Evolutionary conservation across 37 sponge, comb jelly and placozoan species (phyloP), one percentile per base, ranked within the genome.

Genomic region (Beroe ovata): DNA sequence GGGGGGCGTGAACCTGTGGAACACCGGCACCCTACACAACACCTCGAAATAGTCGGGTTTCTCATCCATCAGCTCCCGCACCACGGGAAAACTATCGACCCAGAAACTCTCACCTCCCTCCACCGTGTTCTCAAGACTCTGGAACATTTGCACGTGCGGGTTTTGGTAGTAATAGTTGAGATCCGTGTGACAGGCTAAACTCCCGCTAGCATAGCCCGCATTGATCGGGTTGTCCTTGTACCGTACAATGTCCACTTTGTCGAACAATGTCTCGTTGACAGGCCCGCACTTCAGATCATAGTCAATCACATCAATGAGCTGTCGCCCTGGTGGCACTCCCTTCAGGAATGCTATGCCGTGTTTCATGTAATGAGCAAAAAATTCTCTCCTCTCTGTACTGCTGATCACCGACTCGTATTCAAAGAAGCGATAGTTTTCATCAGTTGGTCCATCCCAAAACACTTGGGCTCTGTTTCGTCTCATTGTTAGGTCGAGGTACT

Each of bases 51-150:
- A 61, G 63, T 61, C 63, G 6, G 63, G 63, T 61, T 25, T 61
- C 63, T 61, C 63, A 22, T 61, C 63, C 21, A 16, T 16, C 3
- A 61, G 26, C 21, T 61, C 63, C 21, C 23, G 3, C 26, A 61
- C 28, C 21, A 25, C 63, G 8, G 63, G 16, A 37, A 18, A 29
- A 37, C 35, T 33, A 4, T 66, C 69, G 1, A 66, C 69, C 36
- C 69, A 66, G 69, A 66, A 66, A 33, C 69, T 66, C 25, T 66
- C 69, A 14, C 69, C 69, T 34, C 69, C 69, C 69, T 66, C 69
- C 1, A 66, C 69, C 36, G 69, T 66, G 69, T 66, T 66, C 36
- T 66, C 69, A 2, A 66, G 11, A 33, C 35, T 32, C 1, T 66
- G 36, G 69, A 66, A 66, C 8, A 66, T 34, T 32, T 66, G 32